Percentiles rank a stretch among this genome's conserved stretches.
Conservation (phyloP, 2,888 invertebrate species). For the Drosophila falleni region DNA sequence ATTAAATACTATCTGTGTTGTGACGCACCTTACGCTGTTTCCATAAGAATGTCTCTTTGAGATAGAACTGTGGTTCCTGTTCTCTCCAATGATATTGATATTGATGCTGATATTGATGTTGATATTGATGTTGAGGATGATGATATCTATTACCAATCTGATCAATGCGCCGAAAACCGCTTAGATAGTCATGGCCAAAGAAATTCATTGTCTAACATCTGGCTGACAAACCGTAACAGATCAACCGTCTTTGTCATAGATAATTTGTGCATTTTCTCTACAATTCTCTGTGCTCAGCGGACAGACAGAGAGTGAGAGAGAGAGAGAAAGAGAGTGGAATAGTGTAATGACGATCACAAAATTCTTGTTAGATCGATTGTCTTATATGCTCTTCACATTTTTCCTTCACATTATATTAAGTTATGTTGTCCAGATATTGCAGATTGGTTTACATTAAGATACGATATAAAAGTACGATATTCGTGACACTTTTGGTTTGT, state of each 20-base stretch:
- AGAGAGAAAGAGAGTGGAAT: not conserved
- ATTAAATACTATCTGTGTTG: not conserved
- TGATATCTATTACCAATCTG: conserved; percentile 60
- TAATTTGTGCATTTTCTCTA: conserved; percentile 39
- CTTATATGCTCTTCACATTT: not conserved
- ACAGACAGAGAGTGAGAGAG: not conserved
- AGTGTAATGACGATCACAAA: not conserved
- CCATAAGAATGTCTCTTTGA: conserved; percentile 57
- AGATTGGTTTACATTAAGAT: not conserved
- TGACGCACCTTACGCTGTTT: conserved; percentile 66
- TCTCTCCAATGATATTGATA: conserved; percentile 67
- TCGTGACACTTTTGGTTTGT: not conserved
- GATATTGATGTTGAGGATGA: conserved; percentile 13
- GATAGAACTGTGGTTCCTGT: conserved; percentile 46
- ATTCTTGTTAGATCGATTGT: not conserved
- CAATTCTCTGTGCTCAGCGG: conserved; percentile 4
- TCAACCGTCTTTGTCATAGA: conserved; percentile 40
- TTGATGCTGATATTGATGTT: conserved; percentile 2
- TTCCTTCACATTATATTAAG: not conserved
- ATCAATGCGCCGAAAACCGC: conserved; percentile 82
- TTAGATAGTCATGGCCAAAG: conserved; percentile 82
- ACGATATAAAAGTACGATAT: not conserved
- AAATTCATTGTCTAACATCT: conserved; percentile 82
- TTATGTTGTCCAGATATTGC: not conserved
- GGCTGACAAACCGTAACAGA: conserved; percentile 35